These are phyloP conservation scores for Hycleus phaleratus DNA, from an alignment of 1,140 invertebrate species.

Conservation along the genomic window DNA sequence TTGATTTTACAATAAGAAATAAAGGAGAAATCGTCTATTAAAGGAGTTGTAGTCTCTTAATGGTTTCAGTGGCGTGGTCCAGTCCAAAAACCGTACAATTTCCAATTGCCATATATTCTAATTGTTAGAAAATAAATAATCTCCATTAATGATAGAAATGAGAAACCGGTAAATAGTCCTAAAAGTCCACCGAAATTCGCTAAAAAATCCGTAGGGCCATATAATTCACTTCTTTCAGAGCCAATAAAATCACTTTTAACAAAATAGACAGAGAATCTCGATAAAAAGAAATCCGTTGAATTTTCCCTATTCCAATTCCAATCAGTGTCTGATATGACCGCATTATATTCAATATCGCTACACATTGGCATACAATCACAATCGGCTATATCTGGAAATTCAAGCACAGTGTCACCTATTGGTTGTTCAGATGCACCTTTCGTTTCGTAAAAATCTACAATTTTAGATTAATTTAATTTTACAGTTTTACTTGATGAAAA, in stretches of 20 bases:
- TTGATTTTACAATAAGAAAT: no score
- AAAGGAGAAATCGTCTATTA: no score
- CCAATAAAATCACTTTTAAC: slow-evolving; percentile 56
- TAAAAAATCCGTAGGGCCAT: slow-evolving; percentile 56
- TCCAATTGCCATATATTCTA: slow-evolving; percentile 41
- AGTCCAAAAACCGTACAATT: slow-evolving; percentile 30
- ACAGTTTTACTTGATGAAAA: no score
- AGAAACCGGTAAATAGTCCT: slow-evolving; percentile 59
- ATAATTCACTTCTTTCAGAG: slow-evolving; percentile 52
- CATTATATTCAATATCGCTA: slow-evolving; percentile 4
- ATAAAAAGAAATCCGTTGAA: neutral
- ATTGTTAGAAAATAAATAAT: slow-evolving; percentile 49
- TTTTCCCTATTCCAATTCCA: slow-evolving; percentile 1
- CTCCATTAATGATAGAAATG: slow-evolving; percentile 49
- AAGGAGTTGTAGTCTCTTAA: no score
- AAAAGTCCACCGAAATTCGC: slow-evolving; percentile 57
- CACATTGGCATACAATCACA: slow-evolving; percentile 13
- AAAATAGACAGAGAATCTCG: slow-evolving; percentile 42
- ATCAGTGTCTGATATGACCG: slow-evolving; percentile 9
- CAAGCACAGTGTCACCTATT: no score
- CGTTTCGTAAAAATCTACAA: no score
- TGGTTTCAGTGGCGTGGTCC: neutral
- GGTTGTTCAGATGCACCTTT: no score
- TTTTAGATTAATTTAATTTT: no score
- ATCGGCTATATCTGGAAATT: neutral